Evolutionary conservation across 2,113 vertebrate genomes (phyloP), one percentile per base, ranked within the genome.

Genomic region (Carassius carassius): DNA sequence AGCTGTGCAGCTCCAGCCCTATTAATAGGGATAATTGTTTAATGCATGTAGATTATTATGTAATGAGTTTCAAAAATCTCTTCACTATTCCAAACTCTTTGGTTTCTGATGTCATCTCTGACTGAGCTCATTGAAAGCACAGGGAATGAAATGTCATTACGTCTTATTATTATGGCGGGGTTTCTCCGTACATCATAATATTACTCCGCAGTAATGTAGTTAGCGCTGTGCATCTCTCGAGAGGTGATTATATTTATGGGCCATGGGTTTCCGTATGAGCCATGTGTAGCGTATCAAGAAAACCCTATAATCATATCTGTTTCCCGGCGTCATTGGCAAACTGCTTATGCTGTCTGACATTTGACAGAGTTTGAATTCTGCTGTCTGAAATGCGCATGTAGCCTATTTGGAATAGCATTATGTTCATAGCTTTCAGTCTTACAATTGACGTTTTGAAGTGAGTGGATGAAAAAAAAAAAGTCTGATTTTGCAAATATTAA

Each of bases 171-270:
- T 37, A 19, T 75, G 21, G 54, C 74, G 47, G 82, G 73, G 86
- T 89, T 85, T 56, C 88, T 62, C 25, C n/a, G 5, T 82, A 78
- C 85, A 78, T 87, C 78, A 83, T 0, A 11, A 78, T 82, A 87
- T 88, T 80, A 80, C 76, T 78, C 69, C 60, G 82, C 83, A 17
- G 87, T 89, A 92, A 91, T 85, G 91, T 89, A 75, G 84, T 89
- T 67, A 91, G 73, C 84, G 84, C 85, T 37, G 87, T 72, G 79
- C 67, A 85, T 93, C 93, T 91, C 85, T 89, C n/a, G 58, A 8
- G 82, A 91, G 89, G 88, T 92, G 87, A 51, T 87, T 47, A 81
- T 88, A 82, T 85, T 87, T 92, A 83, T 84, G 90, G 75, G 72
- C 51, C 86, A 63, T 81, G 72, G 81, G 63, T 73, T 79, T 25